A percentile compares a stretch with the other conserved stretches of the same genome.
Conservation (phyloP, 2,888 invertebrate species). For the Pristionchus japonicus region DNA sequence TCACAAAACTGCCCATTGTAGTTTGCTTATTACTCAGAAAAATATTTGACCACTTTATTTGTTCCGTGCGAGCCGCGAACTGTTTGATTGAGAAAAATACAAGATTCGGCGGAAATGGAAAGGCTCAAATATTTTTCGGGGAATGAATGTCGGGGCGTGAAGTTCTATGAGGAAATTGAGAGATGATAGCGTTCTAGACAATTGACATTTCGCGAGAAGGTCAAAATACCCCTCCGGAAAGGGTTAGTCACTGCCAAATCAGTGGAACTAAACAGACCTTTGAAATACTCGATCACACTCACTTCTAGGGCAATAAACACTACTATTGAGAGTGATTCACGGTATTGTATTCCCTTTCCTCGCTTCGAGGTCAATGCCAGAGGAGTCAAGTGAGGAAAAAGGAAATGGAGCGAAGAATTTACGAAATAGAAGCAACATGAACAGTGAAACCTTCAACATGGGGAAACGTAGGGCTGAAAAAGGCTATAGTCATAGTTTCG, state of each 20-base stretch:
- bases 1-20: not conserved
- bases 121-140: not conserved
- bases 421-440: not conserved
- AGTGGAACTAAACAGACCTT: not conserved
- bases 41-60: too few relatives aligned
- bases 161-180: not conserved
- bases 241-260: not conserved
- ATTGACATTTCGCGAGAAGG: not conserved
- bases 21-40: not conserved
- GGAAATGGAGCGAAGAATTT: not conserved
- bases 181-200: too few relatives aligned
- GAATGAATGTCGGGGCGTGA: not conserved
- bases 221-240: not conserved
- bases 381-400: not conserved
- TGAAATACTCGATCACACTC: not conserved
- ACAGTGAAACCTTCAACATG: not conserved
- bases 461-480: too few relatives aligned
- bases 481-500: not conserved
- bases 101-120: not conserved
- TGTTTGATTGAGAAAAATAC: not conserved
- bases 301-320: too few relatives aligned
- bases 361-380: not conserved
- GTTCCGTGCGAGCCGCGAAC: not conserved
- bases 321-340: not conserved
- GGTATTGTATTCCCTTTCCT: not conserved